These are phyloP conservation scores for Lepeophtheirus nordmannii DNA, from an alignment of 2,888 invertebrate species.

Conservation along the genomic window DNA sequence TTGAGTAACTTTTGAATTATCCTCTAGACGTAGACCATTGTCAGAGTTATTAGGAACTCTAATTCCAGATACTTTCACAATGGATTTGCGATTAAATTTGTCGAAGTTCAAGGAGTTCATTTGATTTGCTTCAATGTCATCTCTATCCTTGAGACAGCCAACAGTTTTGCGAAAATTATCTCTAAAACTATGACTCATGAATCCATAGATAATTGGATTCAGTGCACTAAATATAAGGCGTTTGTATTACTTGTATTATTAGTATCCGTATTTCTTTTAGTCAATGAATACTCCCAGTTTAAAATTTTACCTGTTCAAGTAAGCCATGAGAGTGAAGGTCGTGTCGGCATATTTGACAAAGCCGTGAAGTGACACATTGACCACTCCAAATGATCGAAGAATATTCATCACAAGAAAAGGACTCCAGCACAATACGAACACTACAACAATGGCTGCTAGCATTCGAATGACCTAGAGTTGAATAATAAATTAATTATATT, in stretches of 20 bases:
- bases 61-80: no score
- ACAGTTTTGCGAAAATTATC: conserved; percentile 34
- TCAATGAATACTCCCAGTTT: background rate
- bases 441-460: conserved; percentile 50
- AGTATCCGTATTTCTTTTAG: background rate
- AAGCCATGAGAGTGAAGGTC: conserved; percentile 48
- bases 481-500: no score
- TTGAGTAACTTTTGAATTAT: no score
- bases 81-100: no score
- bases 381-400: conserved; percentile 44
- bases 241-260: background rate
- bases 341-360: conserved; percentile 45
- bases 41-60: no score
- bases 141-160: background rate
- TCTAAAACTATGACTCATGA: conserved; percentile 54
- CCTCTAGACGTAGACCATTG: no score
- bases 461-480: conserved; percentile 50
- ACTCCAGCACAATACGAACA: conserved; percentile 53
- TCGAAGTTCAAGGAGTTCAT: no score
- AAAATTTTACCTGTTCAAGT: conserved; percentile 45
- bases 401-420: conserved; percentile 50
- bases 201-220: conserved; percentile 56
- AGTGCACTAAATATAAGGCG: conserved; percentile 42
- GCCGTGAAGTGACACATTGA: conserved; percentile 35
- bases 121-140: no score